Evolutionary conservation across 2,888 invertebrate genomes (phyloP).

Genomic region (Drosophila acutilabella): DNA sequence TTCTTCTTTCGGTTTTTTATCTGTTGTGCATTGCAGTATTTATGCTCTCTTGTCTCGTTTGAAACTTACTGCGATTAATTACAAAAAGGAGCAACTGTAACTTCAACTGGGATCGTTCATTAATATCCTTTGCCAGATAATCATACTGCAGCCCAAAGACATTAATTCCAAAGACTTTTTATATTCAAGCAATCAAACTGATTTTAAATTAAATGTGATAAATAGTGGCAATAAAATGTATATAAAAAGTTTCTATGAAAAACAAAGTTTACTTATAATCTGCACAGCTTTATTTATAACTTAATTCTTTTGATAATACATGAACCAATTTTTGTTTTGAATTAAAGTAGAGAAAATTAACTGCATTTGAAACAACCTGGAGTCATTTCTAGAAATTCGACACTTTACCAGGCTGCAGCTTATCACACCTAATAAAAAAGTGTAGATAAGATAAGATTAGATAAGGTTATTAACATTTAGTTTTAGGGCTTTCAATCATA

Average conservation of each 20-base stretch:
- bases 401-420: constrained; percentile 1
- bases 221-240: background rate
- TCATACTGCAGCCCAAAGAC: background rate
- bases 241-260: background rate
- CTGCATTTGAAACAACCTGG: constrained; percentile 13
- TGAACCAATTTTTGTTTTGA: background rate
- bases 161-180: background rate
- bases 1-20: constrained; percentile 22
- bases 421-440: constrained; percentile 31
- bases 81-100: constrained; percentile 31
- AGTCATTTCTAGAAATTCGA: constrained; percentile 7
- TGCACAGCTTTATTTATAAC: background rate
- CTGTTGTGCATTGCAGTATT: constrained; percentile 32
- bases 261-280: background rate
- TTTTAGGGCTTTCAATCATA: constrained; percentile 27
- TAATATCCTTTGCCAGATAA: constrained; percentile 17
- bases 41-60: constrained; percentile 41
- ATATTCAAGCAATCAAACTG: no score
- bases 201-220: no score
- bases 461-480: constrained; percentile 29
- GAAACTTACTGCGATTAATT: constrained; percentile 67
- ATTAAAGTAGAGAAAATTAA: constrained; percentile 13
- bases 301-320: background rate
- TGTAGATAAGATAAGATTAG: constrained; percentile 25
- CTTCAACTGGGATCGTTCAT: constrained; percentile 12